These are phyloP conservation scores for Petrocephalus zakoni DNA, from an alignment of 2,113 vertebrate species.

Conservation along the genomic window DNA sequence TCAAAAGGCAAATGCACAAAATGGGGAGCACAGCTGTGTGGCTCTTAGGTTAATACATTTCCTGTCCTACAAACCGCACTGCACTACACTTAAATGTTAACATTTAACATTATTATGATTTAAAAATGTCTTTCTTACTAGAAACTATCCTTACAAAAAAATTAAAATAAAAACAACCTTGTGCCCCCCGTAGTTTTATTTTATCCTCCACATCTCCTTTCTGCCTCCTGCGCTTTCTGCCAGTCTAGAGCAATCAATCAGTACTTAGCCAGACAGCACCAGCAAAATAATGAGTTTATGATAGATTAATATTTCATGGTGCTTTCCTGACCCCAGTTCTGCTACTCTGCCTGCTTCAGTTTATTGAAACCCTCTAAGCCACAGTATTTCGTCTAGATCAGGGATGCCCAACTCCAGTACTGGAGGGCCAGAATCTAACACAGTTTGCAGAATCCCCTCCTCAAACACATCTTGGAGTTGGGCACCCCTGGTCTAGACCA, in stretches of 20 bases:
- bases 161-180: conserved; percentile 18
- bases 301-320: conserved; percentile 50
- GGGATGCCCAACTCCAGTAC: neutral
- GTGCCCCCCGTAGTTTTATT: neutral
- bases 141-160: conserved; percentile 19
- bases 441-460: too few relatives aligned
- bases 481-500: neutral
- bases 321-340: conserved; percentile 28
- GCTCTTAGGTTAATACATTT: neutral
- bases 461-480: too few relatives aligned
- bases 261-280: conserved; percentile 44
- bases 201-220: conserved; percentile 22
- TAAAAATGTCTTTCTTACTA: neutral
- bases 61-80: neutral
- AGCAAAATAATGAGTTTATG: conserved; percentile 57
- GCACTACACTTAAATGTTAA: neutral
- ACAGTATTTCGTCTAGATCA: conserved; percentile 10
- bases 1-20: neutral
- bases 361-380: conserved; percentile 24
- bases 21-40: neutral
- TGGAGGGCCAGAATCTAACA: too few relatives aligned
- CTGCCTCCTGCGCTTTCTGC: conserved; percentile 34
- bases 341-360: conserved; percentile 37
- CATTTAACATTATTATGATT: neutral
- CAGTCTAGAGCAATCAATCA: conserved; percentile 52